Percentiles rank a stretch among this genome's conserved stretches.
Conservation (phyloP, 2,888 invertebrate genomes). For the Seladonia tumulorum region DNA sequence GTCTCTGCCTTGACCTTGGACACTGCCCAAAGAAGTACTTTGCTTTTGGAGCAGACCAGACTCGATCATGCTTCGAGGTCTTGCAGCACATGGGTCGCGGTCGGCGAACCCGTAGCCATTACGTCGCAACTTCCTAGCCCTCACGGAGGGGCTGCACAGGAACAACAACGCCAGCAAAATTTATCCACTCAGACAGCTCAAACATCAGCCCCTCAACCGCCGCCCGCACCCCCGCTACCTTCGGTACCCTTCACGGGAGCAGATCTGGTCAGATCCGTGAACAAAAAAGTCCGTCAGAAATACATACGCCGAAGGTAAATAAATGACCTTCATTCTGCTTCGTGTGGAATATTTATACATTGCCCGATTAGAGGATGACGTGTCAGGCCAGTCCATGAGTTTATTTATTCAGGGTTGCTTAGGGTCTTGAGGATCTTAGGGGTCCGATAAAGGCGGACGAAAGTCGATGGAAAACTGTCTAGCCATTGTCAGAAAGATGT, state of each 20-base stretch:
- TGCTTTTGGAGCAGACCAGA: slow-evolving; percentile 86
- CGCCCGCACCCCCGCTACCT: slow-evolving; percentile 84
- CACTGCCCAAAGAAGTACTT: slow-evolving; percentile 85
- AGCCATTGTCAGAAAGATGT: too few species aligned
- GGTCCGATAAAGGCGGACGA: background rate
- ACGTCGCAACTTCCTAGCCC: slow-evolving; percentile 94
- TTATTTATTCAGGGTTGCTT: background rate
- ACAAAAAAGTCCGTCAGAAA: slow-evolving; percentile 93
- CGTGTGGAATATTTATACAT: background rate
- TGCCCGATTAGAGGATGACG: background rate
- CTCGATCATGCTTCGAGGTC: slow-evolving; percentile 89
- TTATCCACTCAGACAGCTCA: slow-evolving; percentile 29
- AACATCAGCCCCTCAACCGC: slow-evolving; percentile 54
- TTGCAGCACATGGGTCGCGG: slow-evolving; percentile 95
- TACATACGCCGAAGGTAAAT: slow-evolving; percentile 89
- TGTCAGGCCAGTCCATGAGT: background rate
- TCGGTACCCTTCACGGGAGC: slow-evolving; percentile 87
- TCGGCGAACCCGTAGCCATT: slow-evolving; percentile 89
- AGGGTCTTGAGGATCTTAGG: background rate
- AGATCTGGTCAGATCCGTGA: slow-evolving; percentile 90
- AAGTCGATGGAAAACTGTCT: too few species aligned
- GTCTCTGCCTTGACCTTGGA: slow-evolving; percentile 87
- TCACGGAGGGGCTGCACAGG: slow-evolving; percentile 86
- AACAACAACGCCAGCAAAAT: slow-evolving; percentile 70
- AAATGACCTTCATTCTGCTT: background rate